These are phyloP conservation scores for Paedocypris micromegethes DNA, from an alignment of 2,797 vertebrate genomes.

Conservation along the genomic window DNA sequence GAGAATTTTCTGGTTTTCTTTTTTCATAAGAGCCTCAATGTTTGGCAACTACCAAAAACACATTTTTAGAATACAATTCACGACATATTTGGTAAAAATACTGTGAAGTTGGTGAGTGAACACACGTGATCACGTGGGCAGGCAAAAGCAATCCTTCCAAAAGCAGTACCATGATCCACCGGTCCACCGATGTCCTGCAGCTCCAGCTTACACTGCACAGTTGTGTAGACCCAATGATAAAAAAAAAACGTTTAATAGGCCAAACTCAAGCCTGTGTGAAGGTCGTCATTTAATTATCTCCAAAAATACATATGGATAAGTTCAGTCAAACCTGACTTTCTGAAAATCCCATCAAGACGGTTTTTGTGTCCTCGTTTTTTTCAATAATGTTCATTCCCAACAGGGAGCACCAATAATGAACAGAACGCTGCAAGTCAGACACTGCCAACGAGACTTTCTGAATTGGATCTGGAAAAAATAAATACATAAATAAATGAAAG, in stretches of 20 bases:
- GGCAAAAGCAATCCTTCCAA: conserved; percentile 93
- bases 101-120: background rate
- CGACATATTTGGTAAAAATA: background rate
- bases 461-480: conserved; percentile 76
- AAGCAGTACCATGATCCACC: conserved; percentile 85
- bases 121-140: conserved; percentile 86
- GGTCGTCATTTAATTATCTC: conserved; percentile 14
- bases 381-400: conserved; percentile 86
- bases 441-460: conserved; percentile 88
- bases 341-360: conserved; percentile 78
- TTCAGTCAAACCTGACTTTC: conserved; percentile 77
- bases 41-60: conserved; percentile 69
- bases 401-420: conserved; percentile 80
- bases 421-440: conserved; percentile 80
- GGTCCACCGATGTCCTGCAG: conserved; percentile 66
- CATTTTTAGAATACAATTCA: too few relatives aligned
- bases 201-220: conserved; percentile 86
- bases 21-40: conserved; percentile 83
- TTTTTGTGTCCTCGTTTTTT: conserved; percentile 76
- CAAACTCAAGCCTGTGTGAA: conserved; percentile 3
- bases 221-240: too few relatives aligned
- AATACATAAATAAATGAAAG: background rate
- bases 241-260: background rate
- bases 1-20: conserved; percentile 83
- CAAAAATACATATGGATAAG: conserved; percentile 9